Base-by-base conservation (phyloP, 2,113 vertebrate species). In the Orthonyx spaldingii region DNA sequence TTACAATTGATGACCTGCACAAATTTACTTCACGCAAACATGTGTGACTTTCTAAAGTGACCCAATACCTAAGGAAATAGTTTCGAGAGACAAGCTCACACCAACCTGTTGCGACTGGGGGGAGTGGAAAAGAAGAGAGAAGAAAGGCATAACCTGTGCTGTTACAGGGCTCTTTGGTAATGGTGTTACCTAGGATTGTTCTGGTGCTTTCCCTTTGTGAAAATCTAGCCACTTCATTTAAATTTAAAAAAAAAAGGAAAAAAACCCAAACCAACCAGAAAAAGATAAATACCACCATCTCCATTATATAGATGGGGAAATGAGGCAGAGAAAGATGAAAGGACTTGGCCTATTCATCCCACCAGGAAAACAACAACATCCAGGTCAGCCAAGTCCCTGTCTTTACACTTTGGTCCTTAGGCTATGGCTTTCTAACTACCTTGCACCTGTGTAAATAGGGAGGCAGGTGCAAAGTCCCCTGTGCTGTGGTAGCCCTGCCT, bases 361-460 rank as follows among this genome's bases (percentile, higher is more conserved):
- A 94, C 22, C 80, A 84, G 88, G 93, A 88, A 93, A 90, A 94
- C 32, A 96, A 63, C 71, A 81, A 50, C 79, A 93, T 80, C 80
- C 68, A 88, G 80, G 92, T 90, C 69, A 87, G 76, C 86, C 76
- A 86, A 95, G 79, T 84, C 92, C 28, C 44, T 11, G 56, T 56
- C 90, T 88, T 90, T 74, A n/a, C 3, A 6, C 90, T 71, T 71
- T 53, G 57, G 71, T 95, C 79, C 68, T 69, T 61, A 57, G 61
- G 53, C 89, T 18, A 2, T 11, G 85, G 78, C 64, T 94, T 46
- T 93, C 56, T 23, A 80, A 32, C 55, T 59, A 2, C 92, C 90
- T 88, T 71, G 79, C 93, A 92, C 94, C 93, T 94, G 92, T 95
- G 94, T 90, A 92, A 93, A 88, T 87, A 95, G 87, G 74, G 69